Base-by-base conservation (phyloP, 2,797 vertebrate species). In the Setipinna tenuifilis region DNA sequence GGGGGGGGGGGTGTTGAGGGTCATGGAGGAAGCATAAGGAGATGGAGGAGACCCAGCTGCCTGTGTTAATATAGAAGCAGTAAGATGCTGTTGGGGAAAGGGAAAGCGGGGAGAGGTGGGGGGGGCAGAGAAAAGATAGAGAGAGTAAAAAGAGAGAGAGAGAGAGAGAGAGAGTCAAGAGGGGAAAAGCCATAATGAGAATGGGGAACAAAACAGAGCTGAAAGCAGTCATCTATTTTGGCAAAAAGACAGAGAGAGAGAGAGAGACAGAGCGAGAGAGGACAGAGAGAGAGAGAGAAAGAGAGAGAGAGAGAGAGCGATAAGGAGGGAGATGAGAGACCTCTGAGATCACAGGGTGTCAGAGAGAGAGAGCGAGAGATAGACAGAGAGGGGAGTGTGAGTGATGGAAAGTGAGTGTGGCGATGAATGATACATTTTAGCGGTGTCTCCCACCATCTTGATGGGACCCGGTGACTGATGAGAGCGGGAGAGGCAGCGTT, bases 61-160 rank as follows among this genome's bases (percentile, higher is more conserved):
- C 86, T 80, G 59, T 85, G 80, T 81, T 83, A n/a, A 84, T 82
- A 83, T 85, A 28, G 87, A 83, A 87, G 83, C 84, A 59, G 65
- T 23, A 31, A 68, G 65, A 23, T 25, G 65, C 65, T 25, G 65
- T 14, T 10, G 65, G 25, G 61, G 0, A 68, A n/a, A 23, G 61
- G 23, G 61, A 25, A 6, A 23, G 23, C 2, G 9, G 23, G n/a
- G 61, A 7, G 58, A 7, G 17, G n/a, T 3, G 10, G 46, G 46
- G 46, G 46, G 10, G 46, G 46, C 4, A 48, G 46, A 10, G 46
- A 10, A 48, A 10, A 48, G 46, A 10, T 48, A 14, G 21, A 14
- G n/a, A 61, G 12, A 14, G 7, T 48, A 2, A 0, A 14, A 23
- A 6, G 61, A 0, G 61, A 4, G n/a, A 65, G n/a, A 65, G 10